Conservation (phyloP, 2,113 vertebrate species). For the Sminthopsis crassicaudata region DNA sequence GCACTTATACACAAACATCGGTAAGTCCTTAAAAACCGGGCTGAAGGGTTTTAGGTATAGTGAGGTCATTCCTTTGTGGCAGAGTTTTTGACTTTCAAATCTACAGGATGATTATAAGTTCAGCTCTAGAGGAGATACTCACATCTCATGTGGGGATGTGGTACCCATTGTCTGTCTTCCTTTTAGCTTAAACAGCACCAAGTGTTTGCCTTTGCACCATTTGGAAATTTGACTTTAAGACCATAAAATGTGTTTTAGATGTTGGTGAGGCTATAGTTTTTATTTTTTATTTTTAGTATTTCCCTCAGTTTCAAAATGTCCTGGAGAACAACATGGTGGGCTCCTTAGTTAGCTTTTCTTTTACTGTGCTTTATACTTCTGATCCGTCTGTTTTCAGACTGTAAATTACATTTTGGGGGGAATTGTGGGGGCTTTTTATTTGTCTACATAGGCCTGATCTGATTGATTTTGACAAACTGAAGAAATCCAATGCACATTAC, state of each 20-base stretch:
- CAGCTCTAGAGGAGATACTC: neutral
- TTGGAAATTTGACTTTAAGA: conserved; percentile 37
- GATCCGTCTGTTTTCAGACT: conserved; percentile 15
- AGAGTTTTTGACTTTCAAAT: conserved; percentile 15
- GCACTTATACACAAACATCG: conserved; percentile 99
- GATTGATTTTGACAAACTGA: conserved; percentile 98
- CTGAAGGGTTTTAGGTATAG: too few relatives aligned
- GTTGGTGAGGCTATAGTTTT: conserved; percentile 21
- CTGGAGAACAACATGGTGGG: neutral
- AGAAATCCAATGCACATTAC: conserved; percentile 98
- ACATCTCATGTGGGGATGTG: neutral
- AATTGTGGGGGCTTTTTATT: conserved; percentile 48
- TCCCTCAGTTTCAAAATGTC: neutral
- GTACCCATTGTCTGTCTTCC: neutral
- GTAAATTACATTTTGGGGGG: neutral
- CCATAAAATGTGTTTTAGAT: neutral
- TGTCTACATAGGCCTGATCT: conserved; percentile 91
- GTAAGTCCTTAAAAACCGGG: conserved; percentile 72
- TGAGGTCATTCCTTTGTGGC: neutral
- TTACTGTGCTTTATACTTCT: neutral
- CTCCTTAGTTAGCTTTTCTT: neutral
- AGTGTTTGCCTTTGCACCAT: neutral
- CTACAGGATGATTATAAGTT: neutral
- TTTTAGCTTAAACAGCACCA: neutral
- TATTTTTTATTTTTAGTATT: neutral